phyloP scores from a whole-genome alignment of 2,797 vertebrate genomes.

The Hippopotamyrus pictus region DNA sequence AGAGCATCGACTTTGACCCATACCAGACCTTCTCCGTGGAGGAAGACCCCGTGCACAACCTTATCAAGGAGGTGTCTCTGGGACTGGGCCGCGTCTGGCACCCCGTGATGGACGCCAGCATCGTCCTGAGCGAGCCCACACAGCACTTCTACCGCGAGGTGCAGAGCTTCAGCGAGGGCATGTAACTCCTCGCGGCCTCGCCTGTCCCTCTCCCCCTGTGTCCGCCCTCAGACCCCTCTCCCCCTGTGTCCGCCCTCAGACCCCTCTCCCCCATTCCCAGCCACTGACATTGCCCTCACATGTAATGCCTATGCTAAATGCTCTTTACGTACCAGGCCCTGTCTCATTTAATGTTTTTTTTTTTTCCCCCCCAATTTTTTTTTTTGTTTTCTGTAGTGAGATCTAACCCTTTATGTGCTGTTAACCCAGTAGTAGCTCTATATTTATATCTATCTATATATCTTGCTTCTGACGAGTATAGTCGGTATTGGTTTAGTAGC shows the following conservation, averaged over 20 bases:
- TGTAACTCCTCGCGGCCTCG: conserved; percentile 61
- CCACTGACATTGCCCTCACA: not conserved
- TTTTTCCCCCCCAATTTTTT: not conserved
- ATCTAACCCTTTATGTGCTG: conserved; percentile 80
- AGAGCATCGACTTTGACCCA: conserved; percentile 96
- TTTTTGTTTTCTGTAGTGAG: conserved; percentile 63
- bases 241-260: not conserved
- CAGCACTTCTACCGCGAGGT: conserved; percentile 94
- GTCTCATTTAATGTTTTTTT: conserved; percentile 38
- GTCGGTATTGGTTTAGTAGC: conserved; percentile 80
- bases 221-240: not conserved
- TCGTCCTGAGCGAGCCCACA: conserved; percentile 89
- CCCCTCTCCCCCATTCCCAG: not conserved
- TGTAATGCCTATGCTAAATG: conserved; percentile 32
- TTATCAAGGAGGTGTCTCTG: conserved; percentile 93
- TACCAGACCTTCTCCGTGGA: conserved; percentile 84
- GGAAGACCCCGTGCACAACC: conserved; percentile 88
- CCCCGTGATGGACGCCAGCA: conserved; percentile 83
- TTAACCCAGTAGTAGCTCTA: conserved; percentile 90
- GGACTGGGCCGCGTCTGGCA: conserved; percentile 89
- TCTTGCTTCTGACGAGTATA: conserved; percentile 85
- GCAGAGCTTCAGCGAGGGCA: conserved; percentile 89
- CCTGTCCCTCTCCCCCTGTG: not conserved
- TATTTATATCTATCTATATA: conserved; percentile 78
- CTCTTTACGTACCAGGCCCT: conserved; percentile 28